Conservation (phyloP, 2,888 invertebrate species). For the Ennomos fuscantarius region DNA sequence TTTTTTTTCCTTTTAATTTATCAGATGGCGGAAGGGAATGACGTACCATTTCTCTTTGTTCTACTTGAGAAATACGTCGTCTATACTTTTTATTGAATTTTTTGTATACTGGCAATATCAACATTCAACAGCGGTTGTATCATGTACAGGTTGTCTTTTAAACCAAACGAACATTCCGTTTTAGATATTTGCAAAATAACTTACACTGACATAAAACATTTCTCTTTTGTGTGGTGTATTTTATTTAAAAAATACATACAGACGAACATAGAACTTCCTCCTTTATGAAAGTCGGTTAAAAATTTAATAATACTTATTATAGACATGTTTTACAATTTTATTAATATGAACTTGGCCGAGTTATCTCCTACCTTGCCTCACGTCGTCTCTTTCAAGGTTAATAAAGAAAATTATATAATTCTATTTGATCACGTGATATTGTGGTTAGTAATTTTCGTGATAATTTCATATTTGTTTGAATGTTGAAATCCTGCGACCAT, state of each 20-base stretch:
- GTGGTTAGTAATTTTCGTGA: slow-evolving; percentile 1
- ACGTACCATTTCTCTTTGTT: slow-evolving; percentile 2
- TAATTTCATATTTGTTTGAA: slow-evolving; percentile 20
- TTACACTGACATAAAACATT: too few species aligned
- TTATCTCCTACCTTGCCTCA: too few species aligned
- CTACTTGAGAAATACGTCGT: neutral
- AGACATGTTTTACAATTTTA: neutral
- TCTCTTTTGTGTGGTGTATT: too few species aligned
- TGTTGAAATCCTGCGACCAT: slow-evolving; percentile 18
- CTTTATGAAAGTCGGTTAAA: too few species aligned
- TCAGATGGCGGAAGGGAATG: neutral
- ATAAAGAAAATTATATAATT: slow-evolving; percentile 1
- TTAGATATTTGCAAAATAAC: too few species aligned
- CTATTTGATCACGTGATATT: slow-evolving; percentile 3
- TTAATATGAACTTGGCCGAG: too few species aligned
- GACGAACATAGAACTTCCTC: too few species aligned
- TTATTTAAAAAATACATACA: too few species aligned
- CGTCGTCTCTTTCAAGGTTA: neutral
- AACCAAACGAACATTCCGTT: too few species aligned
- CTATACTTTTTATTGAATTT: too few species aligned
- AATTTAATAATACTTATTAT: too few species aligned
- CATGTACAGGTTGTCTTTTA: too few species aligned
- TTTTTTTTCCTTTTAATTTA: slow-evolving; percentile 33
- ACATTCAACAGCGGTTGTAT: neutral
- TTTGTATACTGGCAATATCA: neutral